Conservation (phyloP, 2,113 vertebrate species). For the Oncorhynchus tshawytscha region DNA sequence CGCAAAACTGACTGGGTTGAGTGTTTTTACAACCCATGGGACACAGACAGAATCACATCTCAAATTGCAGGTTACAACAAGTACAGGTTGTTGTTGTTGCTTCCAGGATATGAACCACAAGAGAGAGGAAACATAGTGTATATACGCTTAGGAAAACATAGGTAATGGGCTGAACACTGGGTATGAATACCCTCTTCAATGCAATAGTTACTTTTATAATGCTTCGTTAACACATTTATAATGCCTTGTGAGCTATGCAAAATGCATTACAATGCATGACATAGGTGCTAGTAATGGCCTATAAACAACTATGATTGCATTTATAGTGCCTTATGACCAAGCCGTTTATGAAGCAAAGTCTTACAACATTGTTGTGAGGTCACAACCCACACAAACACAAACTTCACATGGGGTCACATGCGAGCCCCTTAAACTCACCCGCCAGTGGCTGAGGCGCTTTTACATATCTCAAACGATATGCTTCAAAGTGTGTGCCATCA, state of each 20-base stretch:
- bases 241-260: no score
- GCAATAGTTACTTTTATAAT: no score
- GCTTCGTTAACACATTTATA: no score
- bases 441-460: background rate
- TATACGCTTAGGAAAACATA: no score
- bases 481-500: constrained; percentile 10
- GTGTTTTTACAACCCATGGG: background rate
- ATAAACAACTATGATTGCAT: no score
- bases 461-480: background rate
- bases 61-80: background rate
- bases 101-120: background rate
- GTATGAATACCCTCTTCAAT: no score
- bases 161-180: no score
- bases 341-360: background rate
- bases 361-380: background rate
- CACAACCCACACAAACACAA: background rate
- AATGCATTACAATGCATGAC: no score
- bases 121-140: no score
- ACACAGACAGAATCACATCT: background rate
- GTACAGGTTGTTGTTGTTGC: background rate
- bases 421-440: constrained; percentile 2
- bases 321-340: no score
- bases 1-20: background rate
- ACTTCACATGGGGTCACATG: background rate
- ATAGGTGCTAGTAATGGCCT: no score